Evolutionary conservation across 2,797 vertebrate species (phyloP).

Genomic region (Bradypodion pumilum): DNA sequence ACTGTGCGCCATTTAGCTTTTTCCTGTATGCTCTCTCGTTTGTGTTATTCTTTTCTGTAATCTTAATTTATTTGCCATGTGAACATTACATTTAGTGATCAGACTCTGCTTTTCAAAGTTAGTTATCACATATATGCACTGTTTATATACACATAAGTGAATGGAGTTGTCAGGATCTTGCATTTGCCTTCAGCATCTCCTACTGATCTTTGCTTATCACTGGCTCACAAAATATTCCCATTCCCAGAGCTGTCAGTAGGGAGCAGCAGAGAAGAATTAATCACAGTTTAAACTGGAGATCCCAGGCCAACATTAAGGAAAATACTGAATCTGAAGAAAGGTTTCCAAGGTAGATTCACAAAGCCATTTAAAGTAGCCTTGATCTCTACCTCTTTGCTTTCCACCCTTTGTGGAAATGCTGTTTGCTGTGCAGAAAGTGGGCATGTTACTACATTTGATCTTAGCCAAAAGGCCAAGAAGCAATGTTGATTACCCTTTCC

Average conservation of each 20-base stretch:
- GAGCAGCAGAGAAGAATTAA: not conserved
- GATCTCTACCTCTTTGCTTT: not conserved
- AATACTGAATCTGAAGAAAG: not conserved
- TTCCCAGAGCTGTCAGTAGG: not conserved
- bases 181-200: not conserved
- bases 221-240: not conserved
- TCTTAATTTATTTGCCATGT: not conserved
- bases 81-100: not conserved
- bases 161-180: not conserved
- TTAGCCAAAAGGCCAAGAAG: no score
- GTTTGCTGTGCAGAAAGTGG: not conserved
- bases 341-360: not conserved
- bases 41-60: not conserved
- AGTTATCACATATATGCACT: not conserved
- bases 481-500: not conserved
- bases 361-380: not conserved
- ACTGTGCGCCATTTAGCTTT: not conserved
- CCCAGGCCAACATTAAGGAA: not conserved
- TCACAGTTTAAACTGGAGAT: no score
- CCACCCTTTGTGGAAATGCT: not conserved
- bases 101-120: not conserved
- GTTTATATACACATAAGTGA: not conserved
- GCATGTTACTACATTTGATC: no score
- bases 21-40: not conserved
- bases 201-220: not conserved